Percentiles rank a stretch among this genome's conserved stretches.
These are phyloP conservation scores for Chironomus striatipennis DNA, from an alignment of 1,140 invertebrate species.

Conservation along the genomic window DNA sequence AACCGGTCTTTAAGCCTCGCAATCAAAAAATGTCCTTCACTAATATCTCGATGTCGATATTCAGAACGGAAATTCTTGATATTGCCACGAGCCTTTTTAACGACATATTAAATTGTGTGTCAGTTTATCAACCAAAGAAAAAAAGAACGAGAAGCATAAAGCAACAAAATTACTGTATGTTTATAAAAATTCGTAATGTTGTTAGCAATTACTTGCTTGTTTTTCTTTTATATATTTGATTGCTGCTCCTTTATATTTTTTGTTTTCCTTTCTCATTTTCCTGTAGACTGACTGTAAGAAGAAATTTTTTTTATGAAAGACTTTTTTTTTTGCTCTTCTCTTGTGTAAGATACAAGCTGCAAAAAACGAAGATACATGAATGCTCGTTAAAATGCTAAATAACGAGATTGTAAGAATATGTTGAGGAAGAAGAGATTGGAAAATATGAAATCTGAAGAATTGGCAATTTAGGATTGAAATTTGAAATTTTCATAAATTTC, in stretches of 20 bases:
- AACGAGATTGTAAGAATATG: neutral
- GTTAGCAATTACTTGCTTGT: neutral
- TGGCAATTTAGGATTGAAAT: neutral
- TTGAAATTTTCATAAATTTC: neutral
- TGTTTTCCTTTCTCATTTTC: neutral
- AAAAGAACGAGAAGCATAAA: too few species aligned
- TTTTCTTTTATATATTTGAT: neutral
- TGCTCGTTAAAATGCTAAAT: slow-evolving; percentile 8
- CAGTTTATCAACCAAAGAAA: too few species aligned
- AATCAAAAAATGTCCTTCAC: too few species aligned
- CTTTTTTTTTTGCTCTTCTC: neutral
- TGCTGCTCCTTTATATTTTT: neutral
- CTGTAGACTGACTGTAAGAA: neutral
- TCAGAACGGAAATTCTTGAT: too few species aligned
- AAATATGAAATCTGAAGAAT: neutral
- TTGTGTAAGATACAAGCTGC: neutral
- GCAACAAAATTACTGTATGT: too few species aligned
- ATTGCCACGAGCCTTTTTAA: too few species aligned
- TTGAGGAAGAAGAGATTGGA: neutral
- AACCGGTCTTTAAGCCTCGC: too few species aligned
- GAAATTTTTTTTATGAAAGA: neutral
- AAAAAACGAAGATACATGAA: neutral
- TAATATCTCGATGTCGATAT: too few species aligned
- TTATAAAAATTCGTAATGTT: neutral
- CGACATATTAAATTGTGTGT: too few species aligned